Evolutionary conservation across 2,888 invertebrate genomes (phyloP), one percentile per base, ranked within the genome.

Genomic region (Laspeyria flexula): DNA sequence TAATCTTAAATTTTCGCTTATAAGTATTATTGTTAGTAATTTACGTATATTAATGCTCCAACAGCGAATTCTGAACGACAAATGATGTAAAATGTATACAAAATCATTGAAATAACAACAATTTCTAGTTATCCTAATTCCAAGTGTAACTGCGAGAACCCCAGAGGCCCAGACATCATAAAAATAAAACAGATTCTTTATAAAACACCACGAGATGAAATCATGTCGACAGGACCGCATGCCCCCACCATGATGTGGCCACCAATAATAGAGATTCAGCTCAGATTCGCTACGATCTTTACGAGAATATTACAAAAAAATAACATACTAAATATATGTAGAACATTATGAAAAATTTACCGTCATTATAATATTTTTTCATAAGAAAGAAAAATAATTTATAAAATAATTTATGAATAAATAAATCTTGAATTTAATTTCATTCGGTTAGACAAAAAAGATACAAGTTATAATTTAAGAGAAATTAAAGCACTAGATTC

Each of bases 171-270:
- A 49, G 68, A 44, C 39, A 21, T 29, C 42, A 34, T 55, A 55
- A 55, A 68, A 69, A 55, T 69, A 58, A 69, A 63, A 43, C 43
- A 27, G 49, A 54, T 30, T 59, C 31, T 58, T 61, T 53, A 60
- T 38, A 52, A 25, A 18, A n/a, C 43, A 54, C 18, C 42, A 27
- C 35, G 31, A 44, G 47, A 53, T 55, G 45, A 49, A 69, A 54
- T 44, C 44, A 58, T 54, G 55, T 51, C 58, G 21, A 44, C 49
- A 53, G 42, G 41, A 57, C 43, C 47, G 57, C 58, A 54, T 51
- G 37, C 37, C 21, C 18, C 0, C 25, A 15, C n/a, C 15, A 21
- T 42, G 65, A 55, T 51, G 55, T 53, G 39, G 53, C 13, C 43
- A 55, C 61, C 65, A 52, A 56, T 46, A 52, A 52, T 65, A 65